phyloP scores from a whole-genome alignment of 2,888 invertebrate genomes.

The Drosophila kokeensis region DNA sequence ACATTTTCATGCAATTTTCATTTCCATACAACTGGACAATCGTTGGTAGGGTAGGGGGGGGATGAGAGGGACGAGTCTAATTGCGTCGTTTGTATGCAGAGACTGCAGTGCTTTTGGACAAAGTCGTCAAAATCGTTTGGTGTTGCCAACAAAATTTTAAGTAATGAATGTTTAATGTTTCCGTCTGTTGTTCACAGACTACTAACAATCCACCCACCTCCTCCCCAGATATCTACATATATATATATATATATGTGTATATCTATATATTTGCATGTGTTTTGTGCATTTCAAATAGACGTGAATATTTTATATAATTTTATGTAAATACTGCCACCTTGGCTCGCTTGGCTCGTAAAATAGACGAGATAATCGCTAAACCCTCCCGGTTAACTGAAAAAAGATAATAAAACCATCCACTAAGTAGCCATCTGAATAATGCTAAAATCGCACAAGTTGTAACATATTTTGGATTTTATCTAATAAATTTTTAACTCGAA shows the following conservation, averaged over 20 bases:
- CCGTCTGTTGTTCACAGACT: constrained; percentile 55
- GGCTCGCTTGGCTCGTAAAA: constrained; percentile 41
- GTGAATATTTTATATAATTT: constrained; percentile 56
- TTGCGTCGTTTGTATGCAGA: constrained; percentile 71
- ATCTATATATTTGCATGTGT: constrained; percentile 1
- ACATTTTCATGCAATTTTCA: constrained; percentile 7
- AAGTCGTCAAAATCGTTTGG: constrained; percentile 33
- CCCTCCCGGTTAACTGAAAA: constrained; percentile 2
- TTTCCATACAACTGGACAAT: constrained; percentile 59
- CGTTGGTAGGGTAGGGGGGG: background rate
- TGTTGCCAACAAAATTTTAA: constrained; percentile 68
- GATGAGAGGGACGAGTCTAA: constrained; percentile 29
- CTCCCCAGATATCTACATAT: background rate
- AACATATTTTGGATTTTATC: background rate
- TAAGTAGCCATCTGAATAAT: constrained; percentile 17
- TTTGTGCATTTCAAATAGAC: constrained; percentile 32
- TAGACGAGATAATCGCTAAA: constrained; percentile 34
- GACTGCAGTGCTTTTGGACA: constrained; percentile 57
- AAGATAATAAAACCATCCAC: background rate
- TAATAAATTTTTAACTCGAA: background rate
- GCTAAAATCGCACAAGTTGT: background rate
- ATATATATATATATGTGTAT: background rate
- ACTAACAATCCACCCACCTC: constrained; percentile 7
- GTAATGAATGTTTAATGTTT: constrained; percentile 80
- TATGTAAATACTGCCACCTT: constrained; percentile 53